Percentiles rank a stretch among this genome's conserved stretches.
Conservation (phyloP, 2,888 invertebrate species). For the Cyrtodaria siliqua region DNA sequence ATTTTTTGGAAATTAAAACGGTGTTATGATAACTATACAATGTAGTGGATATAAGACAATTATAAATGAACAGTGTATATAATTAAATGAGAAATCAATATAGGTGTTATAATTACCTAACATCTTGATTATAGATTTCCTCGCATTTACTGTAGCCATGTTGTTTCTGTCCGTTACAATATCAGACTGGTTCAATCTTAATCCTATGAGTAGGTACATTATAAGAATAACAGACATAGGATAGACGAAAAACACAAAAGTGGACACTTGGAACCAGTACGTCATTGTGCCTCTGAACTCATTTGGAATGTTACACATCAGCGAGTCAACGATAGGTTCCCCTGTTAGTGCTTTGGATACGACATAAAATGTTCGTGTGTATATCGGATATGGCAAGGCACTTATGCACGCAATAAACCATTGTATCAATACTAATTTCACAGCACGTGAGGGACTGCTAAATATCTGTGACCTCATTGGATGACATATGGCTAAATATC, state of each 20-base stretch:
- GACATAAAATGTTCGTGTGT: constrained; percentile 78
- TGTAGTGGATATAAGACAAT: no score
- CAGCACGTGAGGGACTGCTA: constrained; percentile 93
- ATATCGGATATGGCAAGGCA: constrained; percentile 83
- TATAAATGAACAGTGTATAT: no score
- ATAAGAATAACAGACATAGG: constrained; percentile 91
- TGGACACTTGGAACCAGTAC: constrained; percentile 92
- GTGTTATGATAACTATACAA: no score
- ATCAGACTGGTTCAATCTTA: constrained; percentile 75
- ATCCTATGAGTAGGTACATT: constrained; percentile 88
- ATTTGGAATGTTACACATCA: constrained; percentile 80
- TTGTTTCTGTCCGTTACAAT: constrained; percentile 48
- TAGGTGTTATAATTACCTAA: no score
- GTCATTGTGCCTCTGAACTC: constrained; percentile 74
- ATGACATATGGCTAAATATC: constrained; percentile 95
- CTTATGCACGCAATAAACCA: no score
- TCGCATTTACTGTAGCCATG: constrained; percentile 58
- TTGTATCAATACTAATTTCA: constrained; percentile 92
- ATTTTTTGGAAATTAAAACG: no score
- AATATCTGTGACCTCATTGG: constrained; percentile 94
- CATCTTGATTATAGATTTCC: constrained; percentile 82
- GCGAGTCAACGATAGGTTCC: constrained; percentile 73
- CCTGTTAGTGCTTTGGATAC: constrained; percentile 67
- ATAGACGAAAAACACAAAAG: constrained; percentile 93
- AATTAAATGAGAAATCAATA: no score